A percentile compares a stretch with the other conserved stretches of the same genome.
phyloP scores from a whole-genome alignment of 1,140 invertebrate species.

The Leucophenga varia region DNA sequence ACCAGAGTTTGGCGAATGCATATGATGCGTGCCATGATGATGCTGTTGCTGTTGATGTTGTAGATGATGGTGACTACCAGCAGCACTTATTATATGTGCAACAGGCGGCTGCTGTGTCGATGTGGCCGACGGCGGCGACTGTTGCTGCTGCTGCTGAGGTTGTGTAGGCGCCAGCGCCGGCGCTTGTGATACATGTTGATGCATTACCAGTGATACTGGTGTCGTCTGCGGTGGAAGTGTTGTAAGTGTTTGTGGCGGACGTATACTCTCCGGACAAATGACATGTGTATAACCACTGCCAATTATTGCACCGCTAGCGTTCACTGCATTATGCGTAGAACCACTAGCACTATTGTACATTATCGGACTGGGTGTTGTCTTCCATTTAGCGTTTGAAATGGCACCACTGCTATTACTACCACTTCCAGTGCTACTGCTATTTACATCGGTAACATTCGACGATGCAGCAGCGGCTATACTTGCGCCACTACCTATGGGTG shows the following conservation, averaged over 20 bases:
- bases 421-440: neutral
- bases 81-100: slow-evolving; percentile 5
- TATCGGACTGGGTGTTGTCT: slow-evolving; percentile 50
- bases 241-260: slow-evolving; percentile 35
- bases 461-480: slow-evolving; percentile 44
- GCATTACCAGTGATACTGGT: slow-evolving; percentile 56
- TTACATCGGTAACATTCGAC: slow-evolving; percentile 15
- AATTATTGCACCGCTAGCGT: slow-evolving; percentile 20
- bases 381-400: no score
- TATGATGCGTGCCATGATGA: neutral
- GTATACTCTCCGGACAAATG: slow-evolving; percentile 61
- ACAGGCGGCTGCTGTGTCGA: slow-evolving; percentile 5
- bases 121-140: slow-evolving; percentile 38
- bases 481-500: slow-evolving; percentile 74
- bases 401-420: neutral
- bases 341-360: slow-evolving; percentile 44
- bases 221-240: slow-evolving; percentile 42
- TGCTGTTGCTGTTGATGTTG: neutral
- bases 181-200: slow-evolving; percentile 51
- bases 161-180: slow-evolving; percentile 61
- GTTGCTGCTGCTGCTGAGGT: slow-evolving; percentile 22
- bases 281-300: slow-evolving; percentile 22
- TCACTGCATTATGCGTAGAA: no score
- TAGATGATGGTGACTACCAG: neutral
- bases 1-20: slow-evolving; percentile 3